These are phyloP conservation scores for Dasyornis broadbenti DNA, from an alignment of 2,113 vertebrate species.

Conservation along the genomic window DNA sequence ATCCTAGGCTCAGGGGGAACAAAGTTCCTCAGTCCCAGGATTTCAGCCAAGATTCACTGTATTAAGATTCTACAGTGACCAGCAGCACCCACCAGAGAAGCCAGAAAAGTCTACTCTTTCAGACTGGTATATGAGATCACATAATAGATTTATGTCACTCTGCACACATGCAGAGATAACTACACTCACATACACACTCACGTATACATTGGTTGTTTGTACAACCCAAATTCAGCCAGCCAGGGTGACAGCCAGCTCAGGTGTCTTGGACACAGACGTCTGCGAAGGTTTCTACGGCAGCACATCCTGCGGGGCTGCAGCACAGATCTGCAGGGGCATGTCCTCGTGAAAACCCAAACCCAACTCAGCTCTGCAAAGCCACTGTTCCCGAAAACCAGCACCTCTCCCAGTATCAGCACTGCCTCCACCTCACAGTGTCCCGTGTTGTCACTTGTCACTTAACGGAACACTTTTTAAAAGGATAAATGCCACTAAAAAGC, in stretches of 20 bases:
- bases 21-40: not conserved
- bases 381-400: fast-evolving
- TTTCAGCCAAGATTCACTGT: not conserved
- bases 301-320: not conserved
- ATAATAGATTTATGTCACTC: not conserved
- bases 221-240: not conserved
- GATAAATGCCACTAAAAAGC: no score
- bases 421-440: not conserved
- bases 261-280: not conserved
- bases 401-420: not conserved
- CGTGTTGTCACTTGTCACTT: not conserved
- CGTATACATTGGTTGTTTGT: no score
- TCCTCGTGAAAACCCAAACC: not conserved
- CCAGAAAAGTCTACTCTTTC: not conserved
- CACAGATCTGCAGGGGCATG: not conserved
- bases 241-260: not conserved
- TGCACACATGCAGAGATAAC: not conserved
- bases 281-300: not conserved
- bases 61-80: not conserved
- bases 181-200: not conserved
- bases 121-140: not conserved
- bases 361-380: not conserved
- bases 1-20: not conserved
- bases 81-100: not conserved
- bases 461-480: not conserved